Evolutionary conservation across 2,888 invertebrate species (phyloP).

Genomic region (Leptopilina syphax): DNA sequence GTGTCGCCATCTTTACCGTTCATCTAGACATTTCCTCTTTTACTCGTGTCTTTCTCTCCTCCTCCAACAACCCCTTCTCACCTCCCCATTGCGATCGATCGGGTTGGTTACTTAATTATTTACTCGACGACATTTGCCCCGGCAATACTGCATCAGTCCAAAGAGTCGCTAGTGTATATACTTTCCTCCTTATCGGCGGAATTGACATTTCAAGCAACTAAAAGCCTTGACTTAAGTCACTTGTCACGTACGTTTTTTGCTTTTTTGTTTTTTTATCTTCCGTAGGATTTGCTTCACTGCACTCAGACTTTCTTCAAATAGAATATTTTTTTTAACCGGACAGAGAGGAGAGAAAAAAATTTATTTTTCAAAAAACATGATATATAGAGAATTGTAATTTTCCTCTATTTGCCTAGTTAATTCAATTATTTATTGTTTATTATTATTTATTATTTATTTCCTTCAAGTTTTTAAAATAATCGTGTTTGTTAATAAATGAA

Average conservation of each 20-base stretch:
- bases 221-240: constrained; percentile 33
- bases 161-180: constrained; percentile 10
- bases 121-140: constrained; percentile 55
- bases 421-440: no score
- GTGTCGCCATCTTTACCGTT: constrained; percentile 50
- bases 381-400: no score
- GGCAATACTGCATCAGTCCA: constrained; percentile 37
- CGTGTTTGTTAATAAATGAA: no score
- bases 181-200: constrained; percentile 34
- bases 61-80: constrained; percentile 47
- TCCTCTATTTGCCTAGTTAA: no score
- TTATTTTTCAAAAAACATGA: no score
- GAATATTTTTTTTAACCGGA: not conserved
- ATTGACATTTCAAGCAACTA: constrained; percentile 42
- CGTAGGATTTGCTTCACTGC: constrained; percentile 27
- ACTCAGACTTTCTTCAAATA: constrained; percentile 29
- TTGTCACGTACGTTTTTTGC: constrained; percentile 35
- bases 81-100: constrained; percentile 53
- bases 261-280: not conserved
- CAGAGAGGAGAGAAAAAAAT: no score
- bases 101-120: constrained; percentile 66
- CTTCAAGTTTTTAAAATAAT: no score
- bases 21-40: constrained; percentile 52
- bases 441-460: no score
- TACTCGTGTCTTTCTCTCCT: constrained; percentile 45